Conservation (phyloP, 2,797 vertebrate genomes). For the Xenopus petersii region DNA sequence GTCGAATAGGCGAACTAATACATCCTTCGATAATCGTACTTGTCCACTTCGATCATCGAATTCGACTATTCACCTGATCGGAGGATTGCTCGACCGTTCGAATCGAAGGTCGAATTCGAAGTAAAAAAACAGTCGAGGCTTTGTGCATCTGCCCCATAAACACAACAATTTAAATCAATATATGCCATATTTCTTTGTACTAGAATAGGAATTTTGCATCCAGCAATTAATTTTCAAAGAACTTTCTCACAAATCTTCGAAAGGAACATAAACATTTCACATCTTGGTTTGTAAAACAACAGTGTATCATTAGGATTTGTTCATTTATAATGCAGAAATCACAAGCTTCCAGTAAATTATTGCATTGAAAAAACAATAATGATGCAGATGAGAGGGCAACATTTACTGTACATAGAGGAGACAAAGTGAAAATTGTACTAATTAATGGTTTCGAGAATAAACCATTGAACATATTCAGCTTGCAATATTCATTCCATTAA, state of each 20-base stretch:
- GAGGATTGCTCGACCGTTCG: no score
- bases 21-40: no score
- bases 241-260: conserved; percentile 36
- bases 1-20: no score
- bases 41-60: no score
- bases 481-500: conserved; percentile 48
- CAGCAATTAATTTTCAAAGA: conserved; percentile 10
- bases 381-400: conserved; percentile 47
- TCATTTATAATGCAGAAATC: conserved; percentile 36
- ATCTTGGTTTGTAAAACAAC: conserved; percentile 15
- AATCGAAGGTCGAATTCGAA: no score
- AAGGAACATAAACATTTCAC: conserved; percentile 19
- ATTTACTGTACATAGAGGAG: conserved; percentile 42
- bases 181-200: no score
- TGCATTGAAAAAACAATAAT: conserved; percentile 38
- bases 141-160: no score
- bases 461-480: conserved; percentile 51
- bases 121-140: no score
- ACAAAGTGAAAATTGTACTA: conserved; percentile 47
- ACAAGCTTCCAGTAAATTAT: conserved; percentile 34
- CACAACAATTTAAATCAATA: no score
- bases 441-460: conserved; percentile 53
- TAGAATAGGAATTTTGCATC: background rate
- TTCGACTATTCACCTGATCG: no score
- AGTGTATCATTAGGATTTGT: conserved; percentile 33